Evolutionary conservation across 2,113 vertebrate species (phyloP).

Genomic region (Pollachius pollachius): DNA sequence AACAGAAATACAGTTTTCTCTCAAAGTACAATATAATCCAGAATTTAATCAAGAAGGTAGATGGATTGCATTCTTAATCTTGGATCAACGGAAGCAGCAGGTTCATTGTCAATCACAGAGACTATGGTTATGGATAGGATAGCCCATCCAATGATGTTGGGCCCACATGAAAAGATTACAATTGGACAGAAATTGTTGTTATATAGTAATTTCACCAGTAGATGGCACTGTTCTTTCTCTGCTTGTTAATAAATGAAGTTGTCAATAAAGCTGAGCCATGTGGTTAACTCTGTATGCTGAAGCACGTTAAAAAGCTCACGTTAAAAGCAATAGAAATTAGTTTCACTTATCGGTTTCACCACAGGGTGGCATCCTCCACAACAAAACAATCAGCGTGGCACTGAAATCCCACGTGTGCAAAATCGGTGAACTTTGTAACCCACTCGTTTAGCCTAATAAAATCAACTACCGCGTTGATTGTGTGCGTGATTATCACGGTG

Average conservation of each 20-base stretch:
- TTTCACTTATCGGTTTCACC: constrained; percentile 5
- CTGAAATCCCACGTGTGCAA: not conserved
- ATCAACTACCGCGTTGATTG: not conserved
- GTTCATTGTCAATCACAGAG: constrained; percentile 27
- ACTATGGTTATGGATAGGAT: not conserved
- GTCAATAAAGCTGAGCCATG: too few relatives aligned
- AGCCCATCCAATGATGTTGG: too few relatives aligned
- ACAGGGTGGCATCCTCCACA: constrained; percentile 43
- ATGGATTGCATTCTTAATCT: constrained; percentile 51
- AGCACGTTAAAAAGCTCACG: too few relatives aligned
- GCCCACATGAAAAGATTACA: too few relatives aligned
- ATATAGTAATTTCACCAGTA: too few relatives aligned
- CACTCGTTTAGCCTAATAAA: constrained; percentile 7
- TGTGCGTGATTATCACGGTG: too few relatives aligned
- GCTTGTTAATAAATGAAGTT: too few relatives aligned
- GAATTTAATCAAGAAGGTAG: constrained; percentile 55
- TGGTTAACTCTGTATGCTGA: too few relatives aligned
- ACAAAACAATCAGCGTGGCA: not conserved
- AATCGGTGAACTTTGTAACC: constrained; percentile 62
- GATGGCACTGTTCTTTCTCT: too few relatives aligned
- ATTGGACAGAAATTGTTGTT: too few relatives aligned
- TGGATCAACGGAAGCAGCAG: constrained; percentile 53
- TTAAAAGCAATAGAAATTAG: too few relatives aligned
- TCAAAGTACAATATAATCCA: constrained; percentile 60
- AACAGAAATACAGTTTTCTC: constrained; percentile 12